Evolutionary conservation across 2,113 vertebrate species (phyloP).

Genomic region (Ciconia boyciana): DNA sequence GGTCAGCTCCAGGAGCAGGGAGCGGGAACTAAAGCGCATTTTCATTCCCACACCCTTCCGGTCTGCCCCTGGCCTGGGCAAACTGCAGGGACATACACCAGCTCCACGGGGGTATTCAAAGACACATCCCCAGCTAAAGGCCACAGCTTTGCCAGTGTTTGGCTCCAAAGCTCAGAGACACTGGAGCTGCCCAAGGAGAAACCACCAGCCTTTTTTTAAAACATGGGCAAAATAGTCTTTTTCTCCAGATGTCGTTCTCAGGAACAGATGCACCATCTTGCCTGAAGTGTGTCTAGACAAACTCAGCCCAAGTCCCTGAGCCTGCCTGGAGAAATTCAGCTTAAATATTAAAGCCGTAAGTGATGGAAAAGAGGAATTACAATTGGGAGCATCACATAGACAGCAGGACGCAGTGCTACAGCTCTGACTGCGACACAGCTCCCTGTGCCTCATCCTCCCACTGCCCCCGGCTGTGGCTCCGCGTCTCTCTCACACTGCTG

Average conservation of each 20-base stretch:
- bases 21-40: neutral
- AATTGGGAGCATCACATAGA: neutral
- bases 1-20: neutral
- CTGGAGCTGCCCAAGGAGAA: neutral
- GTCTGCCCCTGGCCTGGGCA: neutral
- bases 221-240: neutral
- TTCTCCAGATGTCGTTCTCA: neutral
- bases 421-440: neutral
- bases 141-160: neutral
- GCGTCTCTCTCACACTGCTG: rapidly evolving
- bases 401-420: neutral
- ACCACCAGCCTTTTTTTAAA: neutral
- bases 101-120: neutral
- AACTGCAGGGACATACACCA: neutral
- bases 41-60: neutral
- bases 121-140: neutral
- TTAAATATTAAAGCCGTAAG: neutral
- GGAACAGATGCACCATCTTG: neutral
- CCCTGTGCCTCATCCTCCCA: neutral
- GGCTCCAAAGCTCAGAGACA: neutral
- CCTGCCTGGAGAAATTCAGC: neutral
- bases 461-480: neutral
- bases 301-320: neutral
- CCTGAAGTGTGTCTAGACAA: neutral
- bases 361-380: neutral